Conservation (phyloP, 2,113 vertebrate species). For the Falcunculus frontatus region DNA sequence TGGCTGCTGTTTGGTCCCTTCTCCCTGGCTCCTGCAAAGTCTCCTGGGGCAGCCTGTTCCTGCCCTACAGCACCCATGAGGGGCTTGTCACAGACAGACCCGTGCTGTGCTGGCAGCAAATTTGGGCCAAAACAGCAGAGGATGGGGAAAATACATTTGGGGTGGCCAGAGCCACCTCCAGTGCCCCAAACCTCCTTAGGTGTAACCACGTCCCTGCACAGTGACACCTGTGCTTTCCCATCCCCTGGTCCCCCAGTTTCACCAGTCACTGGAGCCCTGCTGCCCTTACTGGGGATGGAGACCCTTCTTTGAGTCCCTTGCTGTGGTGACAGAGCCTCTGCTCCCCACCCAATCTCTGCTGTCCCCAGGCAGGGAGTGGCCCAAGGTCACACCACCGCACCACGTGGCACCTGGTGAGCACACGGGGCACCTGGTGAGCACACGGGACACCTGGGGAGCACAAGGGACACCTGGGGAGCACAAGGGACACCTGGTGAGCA, state of each 20-base stretch:
- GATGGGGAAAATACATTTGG: background rate
- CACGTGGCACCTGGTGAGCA: accelerated
- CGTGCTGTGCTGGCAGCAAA: background rate
- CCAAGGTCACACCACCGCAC: accelerated
- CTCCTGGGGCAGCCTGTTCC: background rate
- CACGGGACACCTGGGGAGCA: accelerated
- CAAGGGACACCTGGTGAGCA: accelerated
- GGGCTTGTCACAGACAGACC: background rate
- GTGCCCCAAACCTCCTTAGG: background rate
- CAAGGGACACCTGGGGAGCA: accelerated
- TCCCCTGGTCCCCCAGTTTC: background rate
- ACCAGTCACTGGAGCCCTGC: background rate
- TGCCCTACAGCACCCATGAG: background rate
- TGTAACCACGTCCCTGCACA: background rate
- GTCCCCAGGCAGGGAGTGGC: background rate
- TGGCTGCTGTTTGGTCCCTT: background rate
- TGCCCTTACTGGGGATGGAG: background rate
- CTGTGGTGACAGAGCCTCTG: background rate
- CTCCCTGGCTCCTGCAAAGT: background rate
- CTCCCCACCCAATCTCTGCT: background rate
- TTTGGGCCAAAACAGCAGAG: background rate
- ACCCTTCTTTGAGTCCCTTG: background rate
- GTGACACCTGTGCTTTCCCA: background rate
- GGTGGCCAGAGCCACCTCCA: background rate
- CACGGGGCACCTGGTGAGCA: accelerated